These are phyloP conservation scores for Drosophila arawakana DNA, from an alignment of 1,140 invertebrate species.

Conservation along the genomic window DNA sequence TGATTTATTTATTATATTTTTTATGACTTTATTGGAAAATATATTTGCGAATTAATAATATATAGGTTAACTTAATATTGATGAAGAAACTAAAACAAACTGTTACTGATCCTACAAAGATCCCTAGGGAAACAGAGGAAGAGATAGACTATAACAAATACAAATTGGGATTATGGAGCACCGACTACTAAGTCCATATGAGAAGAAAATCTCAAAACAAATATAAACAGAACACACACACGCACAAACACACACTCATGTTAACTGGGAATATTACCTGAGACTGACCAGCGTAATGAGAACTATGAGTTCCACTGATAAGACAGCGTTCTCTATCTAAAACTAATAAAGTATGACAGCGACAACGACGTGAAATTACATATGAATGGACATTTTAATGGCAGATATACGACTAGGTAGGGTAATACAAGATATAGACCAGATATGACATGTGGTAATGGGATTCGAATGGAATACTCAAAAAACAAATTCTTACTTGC, in stretches of 20 bases:
- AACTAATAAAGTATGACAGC: slow-evolving; percentile 59
- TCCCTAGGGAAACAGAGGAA: background rate
- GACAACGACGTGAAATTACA: slow-evolving; percentile 64
- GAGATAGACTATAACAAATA: slow-evolving; percentile 6
- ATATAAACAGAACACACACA: slow-evolving; percentile 7
- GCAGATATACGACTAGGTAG: slow-evolving; percentile 17
- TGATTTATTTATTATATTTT: too few relatives aligned
- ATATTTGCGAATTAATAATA: background rate
- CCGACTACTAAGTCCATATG: slow-evolving; percentile 12
- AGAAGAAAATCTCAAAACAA: slow-evolving; percentile 35
- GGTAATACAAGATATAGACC: slow-evolving; percentile 26
- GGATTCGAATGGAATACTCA: background rate
- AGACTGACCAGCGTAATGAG: slow-evolving; percentile 36
- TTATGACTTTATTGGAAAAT: too few relatives aligned
- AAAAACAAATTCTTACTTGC: background rate
- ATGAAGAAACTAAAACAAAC: slow-evolving; percentile 2
- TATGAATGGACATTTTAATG: slow-evolving; percentile 41
- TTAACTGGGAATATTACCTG: slow-evolving; percentile 53
- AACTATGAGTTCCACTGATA: slow-evolving; percentile 51
- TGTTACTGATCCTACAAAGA: background rate
- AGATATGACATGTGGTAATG: slow-evolving; percentile 2
- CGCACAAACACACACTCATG: background rate
- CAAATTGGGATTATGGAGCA: slow-evolving; percentile 20
- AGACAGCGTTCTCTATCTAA: slow-evolving; percentile 55
- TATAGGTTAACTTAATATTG: background rate